Base-by-base conservation (phyloP, 2,797 vertebrate genomes). In the Siniperca scherzeri region DNA sequence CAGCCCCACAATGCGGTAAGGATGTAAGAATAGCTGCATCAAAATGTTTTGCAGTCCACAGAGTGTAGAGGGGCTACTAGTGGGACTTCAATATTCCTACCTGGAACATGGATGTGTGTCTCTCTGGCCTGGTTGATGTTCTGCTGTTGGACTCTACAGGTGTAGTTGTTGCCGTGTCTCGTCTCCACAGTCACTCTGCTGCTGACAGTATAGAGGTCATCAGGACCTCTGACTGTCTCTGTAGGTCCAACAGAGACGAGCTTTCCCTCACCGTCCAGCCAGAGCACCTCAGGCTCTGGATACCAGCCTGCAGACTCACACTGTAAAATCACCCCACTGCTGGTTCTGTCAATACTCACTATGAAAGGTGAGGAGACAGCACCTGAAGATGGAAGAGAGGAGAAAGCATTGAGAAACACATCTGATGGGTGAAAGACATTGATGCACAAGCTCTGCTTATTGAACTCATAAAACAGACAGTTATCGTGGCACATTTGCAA, bases 181-280 rank as follows among this genome's bases (percentile, higher is more conserved):
- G 72, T 52, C 40, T 71, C 25, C 59, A 75, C 66, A 48, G 61
- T 78, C 52, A 72, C 36, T 33, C 13, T 78, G 59, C 80, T 74
- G 76, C 53, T 71, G 57, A 86, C 66, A 62, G 40, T 64, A 40
- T 76, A 83, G 56, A 79, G 80, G n/a, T 12, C 56, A 61, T 68
- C 76, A 74, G 75, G 59, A 74, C 55, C 65, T 77, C 21, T 50
- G 55, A 40, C 22, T 22, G 56, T 55, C 57, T 70, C 30, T 57
- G 62, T 12, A 30, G 50, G 46, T 67, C 52, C 74, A 74, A 30
- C 60, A 78, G 64, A n/a, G 42, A 74, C 53, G 40, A 81, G 7
- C 52, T 57, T 42, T 57, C 69, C 69, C 8, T 56, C n/a, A 19
- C 27, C 17, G 64, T 74, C 71, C 57, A 74, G 6, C 72, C 61